A percentile compares a stretch with the other conserved stretches of the same genome.
Evolutionary conservation across 2,888 invertebrate species (phyloP).

Genomic region (Philhelius pedissequus): DNA sequence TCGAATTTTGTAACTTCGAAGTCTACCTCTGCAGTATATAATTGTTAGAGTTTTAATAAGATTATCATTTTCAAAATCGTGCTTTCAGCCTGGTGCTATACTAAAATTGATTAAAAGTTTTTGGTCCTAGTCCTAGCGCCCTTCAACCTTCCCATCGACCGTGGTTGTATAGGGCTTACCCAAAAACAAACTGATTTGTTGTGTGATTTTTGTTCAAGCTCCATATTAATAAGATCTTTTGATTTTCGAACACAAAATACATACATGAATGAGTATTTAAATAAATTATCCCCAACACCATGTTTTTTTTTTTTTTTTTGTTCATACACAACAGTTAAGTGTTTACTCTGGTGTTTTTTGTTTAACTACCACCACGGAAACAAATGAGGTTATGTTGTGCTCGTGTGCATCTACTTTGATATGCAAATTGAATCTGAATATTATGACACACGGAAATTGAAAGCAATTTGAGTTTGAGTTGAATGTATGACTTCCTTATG

Average conservation of each 20-base stretch:
- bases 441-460: constrained; percentile 31
- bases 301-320: not conserved
- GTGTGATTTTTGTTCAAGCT: not conserved
- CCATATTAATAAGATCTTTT: constrained; percentile 1
- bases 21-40: no score
- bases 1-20: no score
- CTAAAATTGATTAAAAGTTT: no score
- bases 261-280: not conserved
- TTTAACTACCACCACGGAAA: not conserved
- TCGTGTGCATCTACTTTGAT: not conserved
- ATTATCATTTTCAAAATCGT: no score
- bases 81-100: no score
- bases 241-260: not conserved
- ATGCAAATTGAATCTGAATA: constrained; percentile 36
- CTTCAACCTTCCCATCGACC: no score
- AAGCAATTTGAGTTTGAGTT: constrained; percentile 24
- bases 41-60: no score
- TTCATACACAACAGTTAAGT: not conserved
- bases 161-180: no score
- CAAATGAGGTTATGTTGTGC: not conserved
- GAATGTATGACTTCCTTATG: constrained; percentile 29
- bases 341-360: not conserved
- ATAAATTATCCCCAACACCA: not conserved
- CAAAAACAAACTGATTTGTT: constrained; percentile 19
- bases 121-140: no score